Evolutionary conservation across 2,113 vertebrate genomes (phyloP), one percentile per base, ranked within the genome.

Genomic region (Onychostruthus taczanowskii): DNA sequence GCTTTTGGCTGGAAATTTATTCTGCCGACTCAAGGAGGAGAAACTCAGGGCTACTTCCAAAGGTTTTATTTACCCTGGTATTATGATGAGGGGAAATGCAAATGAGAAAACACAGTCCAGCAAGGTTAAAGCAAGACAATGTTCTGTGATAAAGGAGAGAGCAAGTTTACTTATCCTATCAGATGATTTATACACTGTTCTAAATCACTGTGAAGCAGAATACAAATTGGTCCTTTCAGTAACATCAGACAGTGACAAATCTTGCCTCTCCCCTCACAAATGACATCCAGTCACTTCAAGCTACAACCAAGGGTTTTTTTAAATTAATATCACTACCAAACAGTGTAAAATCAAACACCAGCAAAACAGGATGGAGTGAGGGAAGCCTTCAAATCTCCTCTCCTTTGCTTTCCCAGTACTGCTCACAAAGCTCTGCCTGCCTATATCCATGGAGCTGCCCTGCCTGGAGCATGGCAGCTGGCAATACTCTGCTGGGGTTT

Each of bases 31-130:
- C 0, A 0, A 37, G 35, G 33, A 90, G 13, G 9, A 81, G 43
- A 78, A 92, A 70, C 16, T 50, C 8, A 11, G 26, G 17, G 80
- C 11, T 28, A 68, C 41, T 77, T 82, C 16, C 31, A 37, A 79
- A 81, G 26, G 69, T 44, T 64, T 85, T 53, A 10, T 80, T 77
- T 73, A 85, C 33, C 6, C 26, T 23, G 30, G 23, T 46, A 66
- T 26, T 28, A 59, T 0, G 3, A 76, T 13, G 6, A 80, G 10
- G 30, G 43, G 20, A 52, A 83, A 74, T 2, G 7, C 0, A 6
- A 82, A 66, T 35, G 47, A 94, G 39, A 44, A 90, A 91, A 78
- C 35, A 80, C 12, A 63, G 31, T 24, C 55, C 81, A 74, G 47
- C 19, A 76, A 62, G 26, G 10, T 75, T 55, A 74, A 91, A 91